A percentile compares a stretch with the other conserved stretches of the same genome.
Evolutionary conservation across 2,797 vertebrate genomes (phyloP).

Genomic region (Streptopelia turtur): DNA sequence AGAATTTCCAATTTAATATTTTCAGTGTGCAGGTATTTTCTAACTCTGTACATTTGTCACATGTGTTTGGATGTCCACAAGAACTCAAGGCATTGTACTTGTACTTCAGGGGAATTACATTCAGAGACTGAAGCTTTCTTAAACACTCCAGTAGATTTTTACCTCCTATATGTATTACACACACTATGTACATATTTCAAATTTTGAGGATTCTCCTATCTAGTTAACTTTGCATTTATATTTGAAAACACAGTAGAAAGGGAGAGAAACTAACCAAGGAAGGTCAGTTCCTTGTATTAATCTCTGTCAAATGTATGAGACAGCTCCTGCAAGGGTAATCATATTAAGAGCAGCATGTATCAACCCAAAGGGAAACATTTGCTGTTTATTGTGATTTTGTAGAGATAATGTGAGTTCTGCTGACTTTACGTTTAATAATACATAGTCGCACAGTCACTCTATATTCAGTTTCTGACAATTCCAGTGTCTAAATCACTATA

Average conservation of each 20-base stretch:
- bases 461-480: neutral
- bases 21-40: neutral
- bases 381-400: neutral
- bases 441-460: neutral
- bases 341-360: neutral
- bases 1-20: neutral
- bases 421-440: neutral
- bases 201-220: neutral
- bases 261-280: neutral
- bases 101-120: neutral
- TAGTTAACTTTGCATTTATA: neutral
- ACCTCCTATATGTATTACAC: fast-evolving
- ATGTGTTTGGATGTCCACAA: neutral
- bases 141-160: neutral
- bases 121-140: neutral
- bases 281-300: neutral
- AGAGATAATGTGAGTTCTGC: neutral
- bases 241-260: neutral
- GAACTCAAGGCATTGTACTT: neutral
- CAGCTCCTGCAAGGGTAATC: neutral
- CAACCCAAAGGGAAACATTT: neutral
- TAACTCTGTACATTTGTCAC: neutral
- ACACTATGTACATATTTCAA: neutral
- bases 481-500: neutral
- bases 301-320: neutral